These are phyloP conservation scores for Pachliopta kotzebuea DNA, from an alignment of 2,888 invertebrate species.

Conservation along the genomic window DNA sequence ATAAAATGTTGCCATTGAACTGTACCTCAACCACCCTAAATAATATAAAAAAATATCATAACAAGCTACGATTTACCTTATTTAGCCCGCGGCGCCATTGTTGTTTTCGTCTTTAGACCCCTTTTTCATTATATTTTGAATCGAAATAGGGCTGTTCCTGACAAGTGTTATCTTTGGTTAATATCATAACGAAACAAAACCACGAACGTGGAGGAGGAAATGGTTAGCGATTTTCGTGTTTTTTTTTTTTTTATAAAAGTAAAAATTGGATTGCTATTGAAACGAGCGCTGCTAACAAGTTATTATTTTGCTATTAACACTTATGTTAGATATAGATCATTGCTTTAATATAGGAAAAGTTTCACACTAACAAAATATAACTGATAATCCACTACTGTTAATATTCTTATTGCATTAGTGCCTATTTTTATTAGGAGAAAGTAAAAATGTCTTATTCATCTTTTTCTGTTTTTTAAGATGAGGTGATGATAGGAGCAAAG, in stretches of 20 bases:
- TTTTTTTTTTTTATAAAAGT: not conserved
- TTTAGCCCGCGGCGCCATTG: constrained; percentile 8
- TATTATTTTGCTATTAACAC: too few species aligned
- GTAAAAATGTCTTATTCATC: too few species aligned
- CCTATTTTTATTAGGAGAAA: too few species aligned
- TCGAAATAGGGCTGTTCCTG: constrained; percentile 4
- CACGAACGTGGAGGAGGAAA: not conserved
- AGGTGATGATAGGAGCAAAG: too few species aligned
- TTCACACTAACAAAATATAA: too few species aligned
- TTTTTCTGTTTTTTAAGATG: too few species aligned
- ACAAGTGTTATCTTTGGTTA: constrained; percentile 13
- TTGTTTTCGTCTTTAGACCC: constrained; percentile 7
- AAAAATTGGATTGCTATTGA: too few species aligned
- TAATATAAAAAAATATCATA: constrained; percentile 1
- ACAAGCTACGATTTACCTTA: not conserved
- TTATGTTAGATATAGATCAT: too few species aligned
- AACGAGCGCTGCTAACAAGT: too few species aligned
- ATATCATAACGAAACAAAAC: constrained; percentile 12
- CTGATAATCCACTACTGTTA: too few species aligned
- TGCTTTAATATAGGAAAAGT: too few species aligned
- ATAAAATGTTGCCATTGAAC: not conserved
- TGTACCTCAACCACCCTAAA: not conserved
- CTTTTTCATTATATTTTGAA: constrained; percentile 17
- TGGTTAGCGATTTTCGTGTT: not conserved
- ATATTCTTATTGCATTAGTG: too few species aligned